Conservation (phyloP, 2,113 vertebrate genomes). For the Lichenostomus cassidix region DNA sequence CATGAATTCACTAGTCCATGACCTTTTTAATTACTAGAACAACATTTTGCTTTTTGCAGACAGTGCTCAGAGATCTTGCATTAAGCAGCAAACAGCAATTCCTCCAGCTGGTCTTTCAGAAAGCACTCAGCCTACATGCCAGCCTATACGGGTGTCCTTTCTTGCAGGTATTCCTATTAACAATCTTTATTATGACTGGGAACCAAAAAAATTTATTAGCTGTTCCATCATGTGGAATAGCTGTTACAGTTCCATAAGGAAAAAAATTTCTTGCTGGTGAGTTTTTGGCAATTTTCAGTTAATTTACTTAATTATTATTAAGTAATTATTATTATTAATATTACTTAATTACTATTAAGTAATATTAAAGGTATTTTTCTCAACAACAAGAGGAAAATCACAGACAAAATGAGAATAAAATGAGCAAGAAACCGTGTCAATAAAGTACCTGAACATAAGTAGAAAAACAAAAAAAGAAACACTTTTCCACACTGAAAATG, state of each 20-base stretch:
- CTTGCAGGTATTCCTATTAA: neutral
- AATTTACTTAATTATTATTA: too few species aligned
- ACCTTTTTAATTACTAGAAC: neutral
- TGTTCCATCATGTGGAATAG: neutral
- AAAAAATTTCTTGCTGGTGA: neutral
- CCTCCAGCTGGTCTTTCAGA: neutral
- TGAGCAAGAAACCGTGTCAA: neutral
- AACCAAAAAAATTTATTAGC: neutral
- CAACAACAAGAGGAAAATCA: neutral
- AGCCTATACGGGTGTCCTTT: neutral
- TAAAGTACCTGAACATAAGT: neutral
- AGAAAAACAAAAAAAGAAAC: neutral
- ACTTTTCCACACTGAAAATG: neutral
- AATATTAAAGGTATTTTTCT: conserved; percentile 5
- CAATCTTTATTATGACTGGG: neutral
- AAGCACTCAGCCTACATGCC: neutral
- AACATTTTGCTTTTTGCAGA: neutral
- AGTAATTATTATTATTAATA: too few species aligned
- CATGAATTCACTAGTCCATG: neutral
- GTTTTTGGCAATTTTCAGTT: neutral
- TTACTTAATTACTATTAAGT: neutral
- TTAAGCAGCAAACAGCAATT: neutral
- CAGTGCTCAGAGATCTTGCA: neutral
- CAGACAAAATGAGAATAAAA: neutral
- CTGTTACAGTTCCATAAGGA: neutral